These are phyloP conservation scores for Melipona bicolor DNA, from an alignment of 2,888 invertebrate species.

Conservation along the genomic window DNA sequence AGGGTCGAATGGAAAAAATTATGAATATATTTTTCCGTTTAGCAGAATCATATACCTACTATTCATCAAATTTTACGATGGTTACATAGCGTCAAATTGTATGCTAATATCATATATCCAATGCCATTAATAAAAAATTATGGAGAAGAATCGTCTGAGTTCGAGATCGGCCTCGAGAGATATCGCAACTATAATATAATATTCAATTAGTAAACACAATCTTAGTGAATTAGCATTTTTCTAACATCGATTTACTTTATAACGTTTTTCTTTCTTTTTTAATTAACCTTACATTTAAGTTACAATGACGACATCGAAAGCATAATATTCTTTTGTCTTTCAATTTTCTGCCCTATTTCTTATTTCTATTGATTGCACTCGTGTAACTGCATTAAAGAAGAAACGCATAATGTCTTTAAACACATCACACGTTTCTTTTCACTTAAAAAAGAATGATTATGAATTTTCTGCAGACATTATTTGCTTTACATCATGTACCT, in stretches of 20 bases:
- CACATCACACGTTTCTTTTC: constrained; percentile 13
- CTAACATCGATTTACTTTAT: constrained; percentile 21
- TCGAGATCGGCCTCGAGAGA: constrained; percentile 45
- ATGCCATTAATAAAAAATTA: constrained; percentile 15
- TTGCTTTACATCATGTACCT: neutral
- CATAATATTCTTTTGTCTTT: constrained; percentile 18
- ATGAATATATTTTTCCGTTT: constrained; percentile 15
- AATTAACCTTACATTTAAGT: constrained; percentile 40
- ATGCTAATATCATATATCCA: constrained; percentile 4
- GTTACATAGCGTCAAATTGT: constrained; percentile 24
- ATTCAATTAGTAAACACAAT: neutral
- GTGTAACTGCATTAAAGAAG: constrained; percentile 13
- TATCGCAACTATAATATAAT: constrained; percentile 4
- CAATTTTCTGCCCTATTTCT: neutral
- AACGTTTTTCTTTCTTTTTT: neutral
- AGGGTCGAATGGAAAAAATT: constrained; percentile 12
- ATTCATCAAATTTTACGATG: constrained; percentile 9
- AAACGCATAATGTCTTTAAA: constrained; percentile 1
- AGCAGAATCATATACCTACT: constrained; percentile 30
- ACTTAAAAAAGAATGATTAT: neutral
- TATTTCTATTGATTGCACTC: constrained; percentile 14
- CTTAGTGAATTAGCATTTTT: constrained; percentile 10
- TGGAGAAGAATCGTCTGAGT: constrained; percentile 33
- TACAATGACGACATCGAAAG: constrained; percentile 59
- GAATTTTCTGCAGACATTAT: constrained; percentile 1